Evolutionary conservation across 2,888 invertebrate genomes (phyloP).

Genomic region (Agrypnus murinus): DNA sequence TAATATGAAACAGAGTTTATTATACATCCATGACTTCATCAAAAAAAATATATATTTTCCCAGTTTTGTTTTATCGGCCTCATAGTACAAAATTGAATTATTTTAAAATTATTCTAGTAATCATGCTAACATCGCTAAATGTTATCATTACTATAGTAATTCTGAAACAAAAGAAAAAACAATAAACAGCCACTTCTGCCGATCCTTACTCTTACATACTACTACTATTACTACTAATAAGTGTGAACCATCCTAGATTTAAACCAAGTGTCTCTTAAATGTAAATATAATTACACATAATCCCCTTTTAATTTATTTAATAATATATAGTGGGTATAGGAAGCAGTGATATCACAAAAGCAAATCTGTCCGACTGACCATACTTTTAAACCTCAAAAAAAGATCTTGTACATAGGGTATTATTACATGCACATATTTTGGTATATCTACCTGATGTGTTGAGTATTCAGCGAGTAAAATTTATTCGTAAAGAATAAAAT

Average conservation of each 20-base stretch:
- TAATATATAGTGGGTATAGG: slow-evolving; percentile 38
- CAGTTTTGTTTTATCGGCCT: slow-evolving; percentile 6
- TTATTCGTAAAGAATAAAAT: slow-evolving; percentile 61
- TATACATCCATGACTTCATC: too few relatives aligned
- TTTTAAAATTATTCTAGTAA: slow-evolving; percentile 8
- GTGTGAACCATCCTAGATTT: slow-evolving; percentile 13
- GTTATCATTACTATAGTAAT: slow-evolving; percentile 4
- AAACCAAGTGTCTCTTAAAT: slow-evolving; percentile 38
- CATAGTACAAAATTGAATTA: slow-evolving; percentile 20
- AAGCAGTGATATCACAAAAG: slow-evolving; percentile 47
- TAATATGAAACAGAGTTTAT: too few relatives aligned
- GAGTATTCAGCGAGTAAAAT: slow-evolving; percentile 57
- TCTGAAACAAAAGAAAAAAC: slow-evolving; percentile 4
- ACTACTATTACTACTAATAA: too few relatives aligned
- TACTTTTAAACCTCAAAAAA: slow-evolving; percentile 42
- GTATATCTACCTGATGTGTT: slow-evolving; percentile 51
- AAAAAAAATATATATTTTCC: too few relatives aligned
- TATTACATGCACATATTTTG: slow-evolving; percentile 56
- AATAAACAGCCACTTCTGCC: slow-evolving; percentile 26
- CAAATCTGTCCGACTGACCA: slow-evolving; percentile 51
- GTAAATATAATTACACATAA: slow-evolving; percentile 35
- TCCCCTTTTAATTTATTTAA: slow-evolving; percentile 45
- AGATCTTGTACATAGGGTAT: slow-evolving; percentile 49
- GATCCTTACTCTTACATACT: slow-evolving; percentile 8
- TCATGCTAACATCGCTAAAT: neutral